Evolutionary conservation across 2,888 invertebrate species (phyloP).

Genomic region (Selenia dentaria): DNA sequence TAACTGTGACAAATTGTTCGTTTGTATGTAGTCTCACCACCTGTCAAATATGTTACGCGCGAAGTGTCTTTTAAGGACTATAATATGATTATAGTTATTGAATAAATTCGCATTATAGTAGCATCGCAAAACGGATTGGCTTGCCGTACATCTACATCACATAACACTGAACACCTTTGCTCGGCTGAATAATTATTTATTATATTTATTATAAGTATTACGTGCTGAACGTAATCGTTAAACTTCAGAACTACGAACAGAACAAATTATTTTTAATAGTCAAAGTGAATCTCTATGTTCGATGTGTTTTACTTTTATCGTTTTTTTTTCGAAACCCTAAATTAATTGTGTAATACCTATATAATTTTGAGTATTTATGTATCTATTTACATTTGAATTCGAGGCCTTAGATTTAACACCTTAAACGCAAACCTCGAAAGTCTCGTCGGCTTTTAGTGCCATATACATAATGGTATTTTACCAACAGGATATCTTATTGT

Average conservation of each 20-base stretch:
- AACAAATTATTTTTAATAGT: slow-evolving; percentile 1
- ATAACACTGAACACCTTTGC: too few relatives aligned
- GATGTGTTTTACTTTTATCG: slow-evolving; percentile 1
- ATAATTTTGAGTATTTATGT: too few relatives aligned
- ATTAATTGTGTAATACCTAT: too few relatives aligned
- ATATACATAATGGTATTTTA: slow-evolving; percentile 9
- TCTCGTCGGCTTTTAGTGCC: slow-evolving; percentile 20
- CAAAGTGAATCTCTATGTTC: slow-evolving; percentile 11
- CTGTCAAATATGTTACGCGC: slow-evolving; percentile 6
- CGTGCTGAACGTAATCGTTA: neutral
- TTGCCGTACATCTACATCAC: too few relatives aligned
- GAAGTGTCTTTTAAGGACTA: slow-evolving; percentile 26
- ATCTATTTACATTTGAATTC: too few relatives aligned
- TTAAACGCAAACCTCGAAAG: too few relatives aligned
- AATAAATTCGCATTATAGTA: too few relatives aligned
- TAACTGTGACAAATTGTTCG: slow-evolving; percentile 29
- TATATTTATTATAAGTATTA: neutral
- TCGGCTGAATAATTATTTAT: neutral
- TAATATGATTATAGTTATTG: slow-evolving; percentile 45
- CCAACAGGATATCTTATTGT: slow-evolving; percentile 1
- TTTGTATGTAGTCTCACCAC: too few relatives aligned
- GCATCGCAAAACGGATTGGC: too few relatives aligned
- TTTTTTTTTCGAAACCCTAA: neutral
- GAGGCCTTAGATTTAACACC: too few relatives aligned
- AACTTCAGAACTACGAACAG: neutral